Conservation (phyloP, 2,113 vertebrate genomes). For the Indri indri region DNA sequence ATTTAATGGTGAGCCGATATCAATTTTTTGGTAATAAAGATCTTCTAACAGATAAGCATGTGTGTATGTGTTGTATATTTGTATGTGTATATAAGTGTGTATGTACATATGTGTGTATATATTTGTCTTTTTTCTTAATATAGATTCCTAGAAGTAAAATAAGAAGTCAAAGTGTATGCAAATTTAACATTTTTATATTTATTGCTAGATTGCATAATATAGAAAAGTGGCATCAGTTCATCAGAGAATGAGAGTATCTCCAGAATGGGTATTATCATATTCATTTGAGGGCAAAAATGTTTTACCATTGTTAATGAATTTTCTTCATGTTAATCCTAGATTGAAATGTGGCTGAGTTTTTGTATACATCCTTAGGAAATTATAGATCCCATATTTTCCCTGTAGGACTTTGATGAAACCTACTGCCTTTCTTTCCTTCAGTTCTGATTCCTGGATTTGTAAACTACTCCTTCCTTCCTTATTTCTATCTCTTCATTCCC, state of each 20-base stretch:
- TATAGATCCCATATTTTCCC: background rate
- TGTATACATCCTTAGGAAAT: background rate
- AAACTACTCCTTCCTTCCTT: background rate
- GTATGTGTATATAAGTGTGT: too few species aligned
- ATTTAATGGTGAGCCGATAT: background rate
- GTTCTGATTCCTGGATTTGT: background rate
- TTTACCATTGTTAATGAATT: background rate
- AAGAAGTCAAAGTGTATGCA: background rate
- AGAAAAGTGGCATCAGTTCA: background rate
- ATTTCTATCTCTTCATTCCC: background rate
- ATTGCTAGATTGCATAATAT: background rate
- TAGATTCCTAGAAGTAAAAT: conserved; percentile 28
- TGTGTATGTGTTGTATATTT: background rate
- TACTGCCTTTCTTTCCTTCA: background rate
- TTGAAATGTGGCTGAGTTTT: background rate
- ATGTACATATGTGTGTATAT: too few species aligned
- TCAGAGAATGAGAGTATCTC: background rate
- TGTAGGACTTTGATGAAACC: background rate
- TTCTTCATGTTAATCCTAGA: background rate
- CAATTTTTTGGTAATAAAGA: conserved; percentile 5
- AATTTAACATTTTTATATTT: background rate
- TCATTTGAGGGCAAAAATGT: background rate
- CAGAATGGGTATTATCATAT: background rate
- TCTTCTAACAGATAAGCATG: background rate
- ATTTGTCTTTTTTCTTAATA: background rate